Evolutionary conservation across 1,140 invertebrate genomes (phyloP), one percentile per base, ranked within the genome.

Genomic region (Araneus ventricosus): DNA sequence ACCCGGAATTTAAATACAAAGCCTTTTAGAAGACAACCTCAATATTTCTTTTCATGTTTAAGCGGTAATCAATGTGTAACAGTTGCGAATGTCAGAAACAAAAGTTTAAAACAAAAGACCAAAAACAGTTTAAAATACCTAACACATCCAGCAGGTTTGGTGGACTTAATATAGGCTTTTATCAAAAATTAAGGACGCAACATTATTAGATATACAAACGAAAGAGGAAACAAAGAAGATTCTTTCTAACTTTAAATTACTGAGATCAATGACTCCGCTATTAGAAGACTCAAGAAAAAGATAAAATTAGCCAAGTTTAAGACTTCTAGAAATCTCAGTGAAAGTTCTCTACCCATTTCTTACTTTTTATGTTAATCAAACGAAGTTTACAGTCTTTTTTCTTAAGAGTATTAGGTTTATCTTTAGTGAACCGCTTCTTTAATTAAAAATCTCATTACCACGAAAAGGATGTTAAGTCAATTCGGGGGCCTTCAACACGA

Each of bases 391-490:
- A 70, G 20, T 70, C 52, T 39, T 88, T 37, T 37, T 59, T 27
- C 41, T 91, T n/a, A 30, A 27, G 67, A 57, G 41, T 14, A 37
- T 84, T 41, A 84, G 37, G 79, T 61, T 91, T 67, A 91, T 91
- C 89, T 84, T 63, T 45, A 84, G 24, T 91, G 45, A 67, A 91
- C 79, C 57, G 45, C 79, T 91, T 84, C 80, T 91, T 91, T 91
- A 91, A 91, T 90, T 90, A 90, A 90, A 90, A 90, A 79, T 52
- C 70, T 90, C 45, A 90, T 80, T 80, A 61, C 30, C 5, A 3
- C 57, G 88, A 90, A 80, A 80, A 90, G 88, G 37, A 59, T 80
- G 88, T 57, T 90, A 80, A 90, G 88, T 90, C 70, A 90, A 57
- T 8, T 27, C 7, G 5, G 22, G 63, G 17, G 17, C 52, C 1